A percentile compares a stretch with the other conserved stretches of the same genome.
These are phyloP conservation scores for Lagopus leucura DNA, from an alignment of 2,113 vertebrate species.

Conservation along the genomic window DNA sequence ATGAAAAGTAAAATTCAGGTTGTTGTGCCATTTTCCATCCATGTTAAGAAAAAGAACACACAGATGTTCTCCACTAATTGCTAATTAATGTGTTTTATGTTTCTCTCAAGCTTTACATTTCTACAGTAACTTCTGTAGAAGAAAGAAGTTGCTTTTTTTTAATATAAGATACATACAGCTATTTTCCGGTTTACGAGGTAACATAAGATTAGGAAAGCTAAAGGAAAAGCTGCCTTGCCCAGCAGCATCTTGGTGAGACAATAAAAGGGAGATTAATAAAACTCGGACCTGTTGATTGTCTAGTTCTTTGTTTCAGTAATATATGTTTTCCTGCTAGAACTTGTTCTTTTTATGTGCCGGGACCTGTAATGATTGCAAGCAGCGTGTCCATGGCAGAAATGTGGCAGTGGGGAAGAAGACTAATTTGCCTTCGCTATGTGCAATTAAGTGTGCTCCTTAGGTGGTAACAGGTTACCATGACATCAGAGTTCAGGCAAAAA, in stretches of 20 bases:
- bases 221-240: background rate
- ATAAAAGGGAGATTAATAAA: background rate
- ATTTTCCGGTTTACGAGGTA: background rate
- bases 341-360: slow-evolving; percentile 13
- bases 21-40: background rate
- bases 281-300: slow-evolving; percentile 1
- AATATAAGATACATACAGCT: fast-evolving
- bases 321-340: slow-evolving; percentile 20
- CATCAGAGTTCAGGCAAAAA: background rate
- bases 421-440: background rate
- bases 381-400: slow-evolving; percentile 2
- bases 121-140: background rate
- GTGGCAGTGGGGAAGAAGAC: background rate
- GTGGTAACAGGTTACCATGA: background rate
- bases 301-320: slow-evolving; percentile 20
- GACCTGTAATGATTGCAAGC: slow-evolving; percentile 29
- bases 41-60: background rate
- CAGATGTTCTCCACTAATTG: background rate
- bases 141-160: background rate
- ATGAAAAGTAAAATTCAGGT: background rate
- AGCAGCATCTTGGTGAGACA: background rate
- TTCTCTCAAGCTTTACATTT: background rate
- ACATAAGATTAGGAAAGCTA: background rate
- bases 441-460: background rate
- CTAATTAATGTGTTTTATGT: background rate